A percentile compares a stretch with the other conserved stretches of the same genome.
Conservation (phyloP, 2,113 vertebrate species). For the Passer montanus region DNA sequence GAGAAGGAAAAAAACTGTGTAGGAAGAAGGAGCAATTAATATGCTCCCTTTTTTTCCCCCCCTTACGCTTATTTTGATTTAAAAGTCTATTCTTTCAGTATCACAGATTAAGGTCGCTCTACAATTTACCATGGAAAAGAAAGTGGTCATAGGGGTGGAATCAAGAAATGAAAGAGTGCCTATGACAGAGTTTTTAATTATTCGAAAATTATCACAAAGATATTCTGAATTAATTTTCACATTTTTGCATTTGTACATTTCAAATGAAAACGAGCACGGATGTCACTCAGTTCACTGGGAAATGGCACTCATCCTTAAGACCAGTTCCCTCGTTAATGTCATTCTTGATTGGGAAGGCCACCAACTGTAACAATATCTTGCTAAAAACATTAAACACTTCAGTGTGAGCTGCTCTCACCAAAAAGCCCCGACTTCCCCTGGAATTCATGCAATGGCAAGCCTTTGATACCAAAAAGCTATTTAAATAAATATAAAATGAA, state of each 20-base stretch:
- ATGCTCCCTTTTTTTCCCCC: slow-evolving; percentile 58
- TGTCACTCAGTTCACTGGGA: neutral
- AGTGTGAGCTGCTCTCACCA: neutral
- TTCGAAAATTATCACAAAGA: slow-evolving; percentile 65
- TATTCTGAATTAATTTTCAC: slow-evolving; percentile 68
- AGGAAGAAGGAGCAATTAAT: slow-evolving; percentile 76
- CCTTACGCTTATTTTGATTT: slow-evolving; percentile 69
- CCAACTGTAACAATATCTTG: neutral
- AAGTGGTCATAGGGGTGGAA: slow-evolving; percentile 21
- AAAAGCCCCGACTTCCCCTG: neutral
- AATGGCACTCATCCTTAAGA: neutral
- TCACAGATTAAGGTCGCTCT: slow-evolving; percentile 51
- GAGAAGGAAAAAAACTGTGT: slow-evolving; percentile 56
- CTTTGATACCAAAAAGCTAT: neutral
- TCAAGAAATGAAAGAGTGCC: neutral
- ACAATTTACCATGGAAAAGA: slow-evolving; percentile 30
- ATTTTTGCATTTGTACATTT: slow-evolving; percentile 51
- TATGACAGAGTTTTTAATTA: slow-evolving; percentile 63
- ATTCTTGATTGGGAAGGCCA: neutral
- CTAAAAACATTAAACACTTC: neutral
- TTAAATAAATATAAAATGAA: neutral
- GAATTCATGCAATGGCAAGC: neutral
- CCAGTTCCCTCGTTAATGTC: neutral
- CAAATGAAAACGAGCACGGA: neutral
- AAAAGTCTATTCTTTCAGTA: slow-evolving; percentile 68